Evolutionary conservation across 2,888 invertebrate species (phyloP).

Genomic region (Amblyteles armatorius): DNA sequence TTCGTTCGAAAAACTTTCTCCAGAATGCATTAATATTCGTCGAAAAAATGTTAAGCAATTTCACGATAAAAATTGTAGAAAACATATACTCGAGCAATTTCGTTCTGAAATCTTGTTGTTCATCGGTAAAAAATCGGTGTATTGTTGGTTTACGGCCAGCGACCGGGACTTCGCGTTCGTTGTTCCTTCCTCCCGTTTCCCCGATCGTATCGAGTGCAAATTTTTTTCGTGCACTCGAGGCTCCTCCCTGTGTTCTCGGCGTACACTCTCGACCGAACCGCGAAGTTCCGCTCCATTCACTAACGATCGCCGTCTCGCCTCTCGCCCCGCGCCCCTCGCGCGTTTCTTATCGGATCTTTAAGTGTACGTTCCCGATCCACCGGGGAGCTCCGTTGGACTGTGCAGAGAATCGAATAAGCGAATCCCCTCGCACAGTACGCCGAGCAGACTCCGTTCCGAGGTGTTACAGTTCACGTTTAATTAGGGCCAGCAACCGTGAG

Average conservation of each 20-base stretch:
- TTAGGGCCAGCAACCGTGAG: conserved; percentile 76
- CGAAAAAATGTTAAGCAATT: no score
- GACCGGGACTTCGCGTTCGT: not conserved
- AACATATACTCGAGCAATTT: no score
- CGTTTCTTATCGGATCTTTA: conserved; percentile 64
- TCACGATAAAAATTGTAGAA: no score
- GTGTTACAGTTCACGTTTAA: conserved; percentile 83
- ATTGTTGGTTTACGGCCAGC: not conserved
- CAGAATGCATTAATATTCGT: no score
- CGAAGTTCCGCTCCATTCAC: conserved; percentile 72
- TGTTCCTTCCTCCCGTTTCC: conserved; percentile 15
- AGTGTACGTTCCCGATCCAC: conserved; percentile 61
- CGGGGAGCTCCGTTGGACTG: conserved; percentile 39
- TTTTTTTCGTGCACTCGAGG: conserved; percentile 40
- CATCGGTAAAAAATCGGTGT: not conserved
- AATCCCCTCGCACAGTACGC: conserved; percentile 21
- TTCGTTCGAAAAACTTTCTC: no score
- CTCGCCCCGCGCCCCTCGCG: conserved; percentile 22
- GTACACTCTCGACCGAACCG: conserved; percentile 67
- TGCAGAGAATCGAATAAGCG: conserved; percentile 49
- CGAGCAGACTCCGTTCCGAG: conserved; percentile 72
- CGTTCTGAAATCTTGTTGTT: no score
- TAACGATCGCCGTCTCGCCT: conserved; percentile 72
- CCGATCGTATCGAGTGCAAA: conserved; percentile 60
- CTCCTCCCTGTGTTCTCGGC: not conserved